phyloP scores from a whole-genome alignment of 2,888 invertebrate species.

The Acronicta alni region DNA sequence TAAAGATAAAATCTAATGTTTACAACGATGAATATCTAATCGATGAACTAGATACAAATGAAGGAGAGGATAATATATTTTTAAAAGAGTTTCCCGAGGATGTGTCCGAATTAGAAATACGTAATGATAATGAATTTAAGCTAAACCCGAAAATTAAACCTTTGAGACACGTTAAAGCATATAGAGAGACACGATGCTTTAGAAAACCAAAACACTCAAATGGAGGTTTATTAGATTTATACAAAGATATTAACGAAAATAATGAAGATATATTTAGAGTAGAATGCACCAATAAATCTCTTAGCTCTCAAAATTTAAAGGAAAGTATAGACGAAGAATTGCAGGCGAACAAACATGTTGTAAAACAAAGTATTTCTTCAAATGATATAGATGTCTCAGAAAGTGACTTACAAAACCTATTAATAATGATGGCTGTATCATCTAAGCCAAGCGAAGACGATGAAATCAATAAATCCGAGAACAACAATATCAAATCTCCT shows the following conservation, averaged over 20 bases:
- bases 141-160: constrained; percentile 62
- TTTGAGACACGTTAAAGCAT: constrained; percentile 38
- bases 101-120: constrained; percentile 65
- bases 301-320: constrained; percentile 22
- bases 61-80: constrained; percentile 60
- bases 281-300: constrained; percentile 53
- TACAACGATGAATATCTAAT: constrained; percentile 52
- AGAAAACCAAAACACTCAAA: constrained; percentile 32
- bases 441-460: constrained; percentile 62
- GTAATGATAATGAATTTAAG: constrained; percentile 71
- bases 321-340: constrained; percentile 19
- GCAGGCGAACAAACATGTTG: constrained; percentile 24
- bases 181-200: constrained; percentile 42
- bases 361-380: constrained; percentile 12
- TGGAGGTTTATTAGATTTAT: constrained; percentile 45
- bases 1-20: constrained; percentile 53
- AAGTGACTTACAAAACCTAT: constrained; percentile 74
- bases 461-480: constrained; percentile 32
- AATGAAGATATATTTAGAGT: constrained; percentile 60
- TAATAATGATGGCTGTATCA: constrained; percentile 79
- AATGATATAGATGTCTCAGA: constrained; percentile 43
- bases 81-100: constrained; percentile 62
- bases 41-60: constrained; percentile 57
- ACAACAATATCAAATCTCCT: constrained; percentile 15
- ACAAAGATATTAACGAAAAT: constrained; percentile 54